A percentile compares a stretch with the other conserved stretches of the same genome.
These are phyloP conservation scores for Vespertilio murinus DNA, from an alignment of 2,797 vertebrate species.

Conservation along the genomic window DNA sequence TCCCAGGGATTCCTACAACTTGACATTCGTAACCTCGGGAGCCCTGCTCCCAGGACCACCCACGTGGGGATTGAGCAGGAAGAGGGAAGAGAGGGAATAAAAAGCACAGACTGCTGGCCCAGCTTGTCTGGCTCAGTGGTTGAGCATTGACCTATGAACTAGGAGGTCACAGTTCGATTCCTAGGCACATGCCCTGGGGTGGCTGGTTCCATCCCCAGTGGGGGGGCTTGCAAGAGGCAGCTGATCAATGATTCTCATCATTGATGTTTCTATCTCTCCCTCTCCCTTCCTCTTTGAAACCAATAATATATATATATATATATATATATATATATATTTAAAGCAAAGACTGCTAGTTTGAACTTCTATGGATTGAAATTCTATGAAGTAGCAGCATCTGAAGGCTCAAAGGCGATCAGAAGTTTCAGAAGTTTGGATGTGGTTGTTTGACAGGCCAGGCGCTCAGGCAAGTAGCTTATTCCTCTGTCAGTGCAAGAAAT, in stretches of 20 bases:
- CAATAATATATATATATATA: too few species aligned
- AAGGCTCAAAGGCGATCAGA: neutral
- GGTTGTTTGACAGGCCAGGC: neutral
- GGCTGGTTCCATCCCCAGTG: too few species aligned
- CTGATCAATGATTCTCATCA: too few species aligned
- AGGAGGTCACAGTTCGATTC: too few species aligned
- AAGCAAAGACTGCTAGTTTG: neutral
- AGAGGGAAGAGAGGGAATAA: neutral
- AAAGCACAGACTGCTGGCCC: neutral
- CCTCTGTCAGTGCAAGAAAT: rapidly evolving
- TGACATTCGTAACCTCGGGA: neutral
- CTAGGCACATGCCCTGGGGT: too few species aligned
- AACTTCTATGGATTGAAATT: neutral
- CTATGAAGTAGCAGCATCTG: neutral
- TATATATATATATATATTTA: too few species aligned
- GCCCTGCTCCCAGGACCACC: neutral
- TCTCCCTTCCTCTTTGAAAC: too few species aligned
- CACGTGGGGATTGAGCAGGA: neutral
- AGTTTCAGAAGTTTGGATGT: too few species aligned
- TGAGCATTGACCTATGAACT: too few species aligned
- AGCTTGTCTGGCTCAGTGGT: too few species aligned
- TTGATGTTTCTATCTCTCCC: too few species aligned
- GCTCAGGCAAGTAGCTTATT: neutral
- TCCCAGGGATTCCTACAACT: conserved; percentile 9
- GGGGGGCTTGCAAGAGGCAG: too few species aligned